These are phyloP conservation scores for Nasua narica DNA, from an alignment of 2,797 vertebrate genomes.

Conservation along the genomic window DNA sequence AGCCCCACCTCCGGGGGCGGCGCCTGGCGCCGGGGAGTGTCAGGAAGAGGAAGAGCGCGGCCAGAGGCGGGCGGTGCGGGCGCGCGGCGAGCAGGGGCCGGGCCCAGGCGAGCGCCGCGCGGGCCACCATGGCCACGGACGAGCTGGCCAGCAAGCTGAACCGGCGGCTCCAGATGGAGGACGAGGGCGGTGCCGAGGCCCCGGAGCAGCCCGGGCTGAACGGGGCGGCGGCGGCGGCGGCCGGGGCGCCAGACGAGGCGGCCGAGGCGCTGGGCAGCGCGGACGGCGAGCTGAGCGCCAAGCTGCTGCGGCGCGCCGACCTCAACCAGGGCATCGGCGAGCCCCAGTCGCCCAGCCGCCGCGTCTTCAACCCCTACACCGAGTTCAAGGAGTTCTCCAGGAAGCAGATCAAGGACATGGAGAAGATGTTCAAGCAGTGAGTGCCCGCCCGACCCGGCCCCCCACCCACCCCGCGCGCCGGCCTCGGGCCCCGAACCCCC, in stretches of 20 bases:
- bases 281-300: constrained; percentile 88
- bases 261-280: constrained; percentile 81
- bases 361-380: constrained; percentile 92
- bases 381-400: constrained; percentile 98
- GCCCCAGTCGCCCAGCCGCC: constrained; percentile 87
- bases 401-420: constrained; percentile 96
- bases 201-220: constrained; percentile 74
- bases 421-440: constrained; percentile 94
- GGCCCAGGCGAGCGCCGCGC: constrained; percentile 50
- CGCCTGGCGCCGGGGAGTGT: constrained; percentile 54
- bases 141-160: constrained; percentile 91
- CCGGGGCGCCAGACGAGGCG: constrained; percentile 84
- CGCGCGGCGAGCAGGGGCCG: constrained; percentile 6
- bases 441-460: constrained; percentile 71
- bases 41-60: constrained; percentile 75
- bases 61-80: constrained; percentile 40
- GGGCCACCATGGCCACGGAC: constrained; percentile 88
- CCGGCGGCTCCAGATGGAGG: constrained; percentile 90
- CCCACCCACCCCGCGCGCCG: neutral
- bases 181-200: constrained; percentile 71
- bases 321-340: constrained; percentile 87
- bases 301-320: constrained; percentile 87
- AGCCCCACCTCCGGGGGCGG: constrained; percentile 71
- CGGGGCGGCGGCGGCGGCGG: constrained; percentile 73
- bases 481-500: neutral